phyloP scores from a whole-genome alignment of 2,888 invertebrate genomes.

The Drosophila kuntzei region DNA sequence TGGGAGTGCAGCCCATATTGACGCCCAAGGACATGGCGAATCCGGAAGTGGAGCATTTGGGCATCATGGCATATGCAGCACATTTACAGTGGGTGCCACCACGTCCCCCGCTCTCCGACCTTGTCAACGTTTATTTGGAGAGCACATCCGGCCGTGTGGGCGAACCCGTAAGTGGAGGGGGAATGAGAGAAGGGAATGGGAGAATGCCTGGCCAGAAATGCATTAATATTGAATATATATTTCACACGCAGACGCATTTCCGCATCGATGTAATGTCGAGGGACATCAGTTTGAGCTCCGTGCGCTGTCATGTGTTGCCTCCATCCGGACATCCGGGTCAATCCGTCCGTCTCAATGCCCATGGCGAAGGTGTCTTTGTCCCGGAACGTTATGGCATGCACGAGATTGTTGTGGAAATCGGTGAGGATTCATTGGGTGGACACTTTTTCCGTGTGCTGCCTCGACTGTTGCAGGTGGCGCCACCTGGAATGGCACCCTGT shows the following conservation, averaged over 20 bases:
- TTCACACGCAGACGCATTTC: slow-evolving; percentile 89
- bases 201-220: not conserved
- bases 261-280: slow-evolving; percentile 90
- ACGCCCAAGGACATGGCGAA: slow-evolving; percentile 98
- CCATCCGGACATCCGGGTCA: slow-evolving; percentile 89
- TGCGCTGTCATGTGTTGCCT: slow-evolving; percentile 91
- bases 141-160: slow-evolving; percentile 94
- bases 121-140: slow-evolving; percentile 92
- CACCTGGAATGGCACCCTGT: slow-evolving; percentile 97
- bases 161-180: slow-evolving; percentile 89
- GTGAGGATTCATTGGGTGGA: slow-evolving; percentile 87
- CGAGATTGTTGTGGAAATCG: slow-evolving; percentile 90
- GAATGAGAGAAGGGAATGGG: too few relatives aligned
- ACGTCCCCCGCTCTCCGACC: slow-evolving; percentile 92
- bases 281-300: slow-evolving; percentile 90
- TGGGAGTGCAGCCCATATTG: slow-evolving; percentile 94
- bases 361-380: slow-evolving; percentile 93
- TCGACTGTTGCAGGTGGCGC: slow-evolving; percentile 93
- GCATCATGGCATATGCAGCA: slow-evolving; percentile 98
- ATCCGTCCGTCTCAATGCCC: slow-evolving; percentile 88
- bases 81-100: slow-evolving; percentile 96
- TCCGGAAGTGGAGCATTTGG: slow-evolving; percentile 97
- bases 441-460: slow-evolving; percentile 95
- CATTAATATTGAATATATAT: slow-evolving; percentile 61
- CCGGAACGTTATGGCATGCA: slow-evolving; percentile 97